These are phyloP conservation scores for Struthio camelus DNA, from an alignment of 2,113 vertebrate species.

Conservation along the genomic window DNA sequence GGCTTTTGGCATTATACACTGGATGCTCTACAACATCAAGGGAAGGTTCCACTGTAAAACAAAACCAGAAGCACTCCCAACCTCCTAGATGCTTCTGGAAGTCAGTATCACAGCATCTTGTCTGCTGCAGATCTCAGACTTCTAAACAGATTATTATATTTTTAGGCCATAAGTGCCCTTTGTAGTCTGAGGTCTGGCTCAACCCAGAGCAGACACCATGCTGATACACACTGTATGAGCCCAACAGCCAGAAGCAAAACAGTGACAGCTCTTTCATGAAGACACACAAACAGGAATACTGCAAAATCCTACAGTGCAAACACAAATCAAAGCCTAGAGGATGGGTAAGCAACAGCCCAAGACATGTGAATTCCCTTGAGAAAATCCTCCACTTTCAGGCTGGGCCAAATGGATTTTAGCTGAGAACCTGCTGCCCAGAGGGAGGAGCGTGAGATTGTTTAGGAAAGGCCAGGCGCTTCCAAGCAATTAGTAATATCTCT, in stretches of 20 bases:
- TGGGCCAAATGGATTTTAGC: not conserved
- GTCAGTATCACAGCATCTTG: not conserved
- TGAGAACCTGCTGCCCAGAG: not conserved
- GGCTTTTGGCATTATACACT: not conserved
- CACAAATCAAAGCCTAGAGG: not conserved
- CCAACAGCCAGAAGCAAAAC: not conserved
- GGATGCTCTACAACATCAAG: not conserved
- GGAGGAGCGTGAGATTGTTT: not conserved
- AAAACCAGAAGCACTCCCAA: not conserved
- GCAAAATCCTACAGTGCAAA: not conserved
- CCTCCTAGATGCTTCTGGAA: not conserved
- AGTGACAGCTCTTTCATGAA: not conserved
- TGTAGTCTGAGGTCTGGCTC: not conserved
- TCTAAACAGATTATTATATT: conserved; percentile 6
- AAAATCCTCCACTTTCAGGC: not conserved
- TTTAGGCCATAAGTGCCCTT: not conserved
- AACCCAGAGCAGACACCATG: fast-evolving
- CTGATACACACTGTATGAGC: not conserved
- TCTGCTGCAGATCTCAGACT: not conserved
- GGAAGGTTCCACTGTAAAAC: not conserved
- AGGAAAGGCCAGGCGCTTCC: not conserved
- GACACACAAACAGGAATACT: not conserved
- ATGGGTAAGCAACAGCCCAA: not conserved
- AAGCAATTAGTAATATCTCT: not conserved
- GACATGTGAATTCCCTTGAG: not conserved